Percentiles rank a stretch among this genome's conserved stretches.
These are phyloP conservation scores for Tragelaphus scriptus DNA, from an alignment of 2,113 vertebrate genomes.

Conservation along the genomic window DNA sequence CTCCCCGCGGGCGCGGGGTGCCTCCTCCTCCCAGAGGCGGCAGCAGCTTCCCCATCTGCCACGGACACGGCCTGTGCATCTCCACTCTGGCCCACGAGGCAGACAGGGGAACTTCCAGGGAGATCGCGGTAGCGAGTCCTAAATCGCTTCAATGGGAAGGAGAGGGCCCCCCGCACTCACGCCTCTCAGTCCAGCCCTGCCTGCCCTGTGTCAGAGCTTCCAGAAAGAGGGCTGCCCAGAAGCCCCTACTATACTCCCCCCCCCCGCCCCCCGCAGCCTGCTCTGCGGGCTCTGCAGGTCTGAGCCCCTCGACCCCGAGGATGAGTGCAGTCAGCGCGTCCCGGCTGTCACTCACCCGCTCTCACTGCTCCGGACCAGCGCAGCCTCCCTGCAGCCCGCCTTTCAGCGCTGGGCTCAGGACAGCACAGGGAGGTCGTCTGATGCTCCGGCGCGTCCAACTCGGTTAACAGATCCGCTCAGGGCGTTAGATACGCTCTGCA, in stretches of 20 bases:
- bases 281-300: neutral
- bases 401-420: neutral
- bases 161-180: neutral
- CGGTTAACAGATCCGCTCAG: neutral
- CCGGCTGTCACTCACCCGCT: neutral
- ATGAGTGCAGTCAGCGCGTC: neutral
- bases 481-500: neutral
- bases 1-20: neutral
- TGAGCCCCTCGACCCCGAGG: neutral
- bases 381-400: neutral
- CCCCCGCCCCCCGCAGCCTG: neutral
- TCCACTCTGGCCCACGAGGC: neutral
- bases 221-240: neutral
- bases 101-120: neutral
- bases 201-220: neutral
- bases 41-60: neutral
- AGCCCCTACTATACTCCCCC: neutral
- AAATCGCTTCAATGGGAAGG: neutral
- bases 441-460: neutral
- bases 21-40: neutral
- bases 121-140: neutral
- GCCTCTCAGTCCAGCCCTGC: neutral
- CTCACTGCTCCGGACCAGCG: neutral
- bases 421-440: neutral
- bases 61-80: accelerated